These are phyloP conservation scores for Podarcis siculus DNA, from an alignment of 2,797 vertebrate species.

Conservation along the genomic window DNA sequence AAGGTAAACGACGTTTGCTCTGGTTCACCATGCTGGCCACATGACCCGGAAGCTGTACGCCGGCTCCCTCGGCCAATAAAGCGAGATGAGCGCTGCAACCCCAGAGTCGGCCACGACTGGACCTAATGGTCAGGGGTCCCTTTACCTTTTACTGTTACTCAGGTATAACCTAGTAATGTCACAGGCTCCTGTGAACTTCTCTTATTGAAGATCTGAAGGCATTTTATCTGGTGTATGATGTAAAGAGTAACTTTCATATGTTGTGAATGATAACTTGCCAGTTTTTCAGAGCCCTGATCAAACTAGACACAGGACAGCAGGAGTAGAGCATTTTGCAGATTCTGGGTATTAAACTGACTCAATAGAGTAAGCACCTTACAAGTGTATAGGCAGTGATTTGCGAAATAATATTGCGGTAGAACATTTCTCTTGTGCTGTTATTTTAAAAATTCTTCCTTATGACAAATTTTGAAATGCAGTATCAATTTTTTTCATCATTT, in stretches of 20 bases:
- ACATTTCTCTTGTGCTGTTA: neutral
- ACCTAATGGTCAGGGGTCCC: too few relatives aligned
- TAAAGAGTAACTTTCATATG: neutral
- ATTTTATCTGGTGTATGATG: neutral
- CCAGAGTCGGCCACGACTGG: too few relatives aligned
- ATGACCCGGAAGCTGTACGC: too few relatives aligned
- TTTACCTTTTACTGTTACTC: too few relatives aligned
- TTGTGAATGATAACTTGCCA: neutral
- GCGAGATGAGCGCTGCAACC: too few relatives aligned
- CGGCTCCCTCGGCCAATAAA: too few relatives aligned
- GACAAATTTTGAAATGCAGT: neutral
- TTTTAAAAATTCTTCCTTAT: neutral
- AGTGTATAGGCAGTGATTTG: neutral
- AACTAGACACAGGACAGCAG: neutral
- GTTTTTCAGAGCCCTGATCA: neutral
- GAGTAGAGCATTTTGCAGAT: neutral
- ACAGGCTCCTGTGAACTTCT: neutral
- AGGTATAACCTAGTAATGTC: neutral
- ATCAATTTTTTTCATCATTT: neutral
- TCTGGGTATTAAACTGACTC: too few relatives aligned
- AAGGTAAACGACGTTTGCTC: too few relatives aligned
- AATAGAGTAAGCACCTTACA: neutral
- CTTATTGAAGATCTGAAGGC: neutral
- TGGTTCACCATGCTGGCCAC: too few relatives aligned
- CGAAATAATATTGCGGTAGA: neutral